These are phyloP conservation scores for Neostethus bicornis DNA, from an alignment of 2,797 vertebrate genomes.

Conservation along the genomic window DNA sequence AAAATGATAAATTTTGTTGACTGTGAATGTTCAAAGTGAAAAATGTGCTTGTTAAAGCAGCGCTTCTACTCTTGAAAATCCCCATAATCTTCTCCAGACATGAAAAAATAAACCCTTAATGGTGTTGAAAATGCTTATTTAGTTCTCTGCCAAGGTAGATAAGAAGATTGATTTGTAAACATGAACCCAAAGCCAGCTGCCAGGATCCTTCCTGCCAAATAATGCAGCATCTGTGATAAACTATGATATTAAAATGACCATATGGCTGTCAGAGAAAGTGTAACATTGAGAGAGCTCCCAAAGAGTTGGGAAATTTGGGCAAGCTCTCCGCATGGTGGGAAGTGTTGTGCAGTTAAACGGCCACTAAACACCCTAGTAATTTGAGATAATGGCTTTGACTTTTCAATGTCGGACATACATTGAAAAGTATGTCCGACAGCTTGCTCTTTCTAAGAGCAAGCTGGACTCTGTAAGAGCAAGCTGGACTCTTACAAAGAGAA, in stretches of 20 bases:
- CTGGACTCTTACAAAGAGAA: constrained; percentile 7
- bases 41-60: constrained; percentile 3
- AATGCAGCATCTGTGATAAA: constrained; percentile 11
- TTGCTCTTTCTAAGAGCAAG: constrained; percentile 18
- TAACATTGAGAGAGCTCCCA: constrained; percentile 17
- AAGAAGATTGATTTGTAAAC: constrained; percentile 10
- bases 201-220: constrained; percentile 6
- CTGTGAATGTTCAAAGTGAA: constrained; percentile 9
- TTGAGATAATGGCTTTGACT: constrained; percentile 70
- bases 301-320: constrained; percentile 33
- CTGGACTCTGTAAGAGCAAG: constrained; percentile 40
- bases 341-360: constrained; percentile 48
- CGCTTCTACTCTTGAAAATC: background rate
- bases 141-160: constrained; percentile 4
- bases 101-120: background rate
- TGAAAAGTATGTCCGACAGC: too few relatives aligned
- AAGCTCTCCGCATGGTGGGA: constrained; percentile 36
- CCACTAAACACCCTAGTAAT: constrained; percentile 62
- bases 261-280: constrained; percentile 20
- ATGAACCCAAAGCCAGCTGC: constrained; percentile 1
- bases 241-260: constrained; percentile 16
- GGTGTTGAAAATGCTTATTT: background rate
- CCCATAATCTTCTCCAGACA: background rate
- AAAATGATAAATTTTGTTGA: constrained; percentile 32
- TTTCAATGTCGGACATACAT: constrained; percentile 60